Evolutionary conservation across 2,113 vertebrate species (phyloP).

Genomic region (Geothlypis trichas): DNA sequence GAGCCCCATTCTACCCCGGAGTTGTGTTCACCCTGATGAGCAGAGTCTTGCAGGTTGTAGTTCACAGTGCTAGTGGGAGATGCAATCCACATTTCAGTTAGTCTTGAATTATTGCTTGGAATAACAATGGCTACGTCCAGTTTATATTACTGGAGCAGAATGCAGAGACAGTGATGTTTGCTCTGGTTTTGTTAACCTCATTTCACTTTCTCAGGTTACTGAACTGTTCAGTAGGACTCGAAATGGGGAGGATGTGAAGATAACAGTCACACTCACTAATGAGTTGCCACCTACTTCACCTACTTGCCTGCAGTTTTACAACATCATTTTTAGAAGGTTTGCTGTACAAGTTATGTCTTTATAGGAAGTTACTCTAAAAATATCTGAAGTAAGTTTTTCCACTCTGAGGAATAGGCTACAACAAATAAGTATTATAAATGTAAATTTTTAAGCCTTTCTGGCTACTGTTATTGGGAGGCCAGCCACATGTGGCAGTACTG

Average conservation of each 20-base stretch:
- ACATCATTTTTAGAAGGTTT: constrained; percentile 91
- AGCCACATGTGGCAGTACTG: not conserved
- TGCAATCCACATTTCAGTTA: not conserved
- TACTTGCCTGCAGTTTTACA: constrained; percentile 93
- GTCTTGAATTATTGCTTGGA: not conserved
- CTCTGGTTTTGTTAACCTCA: not conserved
- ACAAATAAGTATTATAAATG: not conserved
- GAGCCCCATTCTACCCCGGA: not conserved
- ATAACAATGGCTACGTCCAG: not conserved
- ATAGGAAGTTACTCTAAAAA: not conserved
- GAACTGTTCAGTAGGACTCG: constrained; percentile 83
- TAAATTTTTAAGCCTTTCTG: not conserved
- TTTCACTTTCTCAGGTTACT: constrained; percentile 77
- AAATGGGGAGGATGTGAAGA: constrained; percentile 83
- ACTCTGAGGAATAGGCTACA: not conserved
- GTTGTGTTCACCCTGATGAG: not conserved
- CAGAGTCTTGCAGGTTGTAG: not conserved
- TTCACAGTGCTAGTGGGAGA: not conserved
- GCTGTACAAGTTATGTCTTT: not conserved
- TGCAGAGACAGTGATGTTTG: not conserved
- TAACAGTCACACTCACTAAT: constrained; percentile 88
- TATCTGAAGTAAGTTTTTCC: not conserved
- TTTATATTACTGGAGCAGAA: not conserved
- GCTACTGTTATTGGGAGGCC: fast-evolving
- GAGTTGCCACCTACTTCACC: constrained; percentile 90